Conservation (phyloP, 1,140 invertebrate species). For the Ostrea edulis region DNA sequence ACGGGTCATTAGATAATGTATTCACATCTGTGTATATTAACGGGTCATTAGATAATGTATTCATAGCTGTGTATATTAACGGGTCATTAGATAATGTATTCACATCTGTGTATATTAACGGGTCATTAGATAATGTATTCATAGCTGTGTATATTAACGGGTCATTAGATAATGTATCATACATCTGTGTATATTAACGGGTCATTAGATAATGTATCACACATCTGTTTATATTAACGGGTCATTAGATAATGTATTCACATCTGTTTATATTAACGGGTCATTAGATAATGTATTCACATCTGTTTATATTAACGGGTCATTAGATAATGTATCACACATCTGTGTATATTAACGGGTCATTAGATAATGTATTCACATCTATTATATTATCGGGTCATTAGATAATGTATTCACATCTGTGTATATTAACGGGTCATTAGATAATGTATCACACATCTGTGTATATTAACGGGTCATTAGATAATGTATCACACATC, state of each 20-base stretch:
- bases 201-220: slow-evolving; percentile 41
- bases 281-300: slow-evolving; percentile 8
- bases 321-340: too few relatives aligned
- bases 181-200: slow-evolving; percentile 68
- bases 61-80: too few relatives aligned
- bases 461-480: slow-evolving; percentile 65
- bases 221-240: slow-evolving; percentile 54
- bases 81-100: too few relatives aligned
- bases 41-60: slow-evolving; percentile 52
- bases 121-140: slow-evolving; percentile 44
- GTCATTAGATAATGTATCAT: too few relatives aligned
- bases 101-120: slow-evolving; percentile 68
- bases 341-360: slow-evolving; percentile 69
- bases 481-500: too few relatives aligned
- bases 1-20: too few relatives aligned
- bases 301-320: too few relatives aligned
- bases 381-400: too few relatives aligned
- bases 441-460: too few relatives aligned
- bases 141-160: too few relatives aligned
- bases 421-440: too few relatives aligned
- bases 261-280: slow-evolving; percentile 58
- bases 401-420: too few relatives aligned
- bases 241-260: slow-evolving; percentile 41
- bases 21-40: slow-evolving; percentile 67
- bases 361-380: background rate